Evolutionary conservation across 2,113 vertebrate species (phyloP), one percentile per base, ranked within the genome.

Genomic region (Suncus etruscus): DNA sequence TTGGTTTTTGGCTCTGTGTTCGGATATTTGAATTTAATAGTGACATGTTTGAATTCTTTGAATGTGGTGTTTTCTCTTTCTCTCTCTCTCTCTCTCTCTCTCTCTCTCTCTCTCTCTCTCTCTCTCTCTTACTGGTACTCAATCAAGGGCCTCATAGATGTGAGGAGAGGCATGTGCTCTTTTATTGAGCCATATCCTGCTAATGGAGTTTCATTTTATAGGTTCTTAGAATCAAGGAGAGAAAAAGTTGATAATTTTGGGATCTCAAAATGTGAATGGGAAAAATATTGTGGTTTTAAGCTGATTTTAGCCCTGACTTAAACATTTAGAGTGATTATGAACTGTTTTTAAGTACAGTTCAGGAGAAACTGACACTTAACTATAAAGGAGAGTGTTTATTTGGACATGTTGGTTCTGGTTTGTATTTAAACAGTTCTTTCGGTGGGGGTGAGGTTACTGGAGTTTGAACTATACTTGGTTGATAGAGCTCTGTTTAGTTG

Each of bases 201-300:
- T n/a, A n/a, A n/a, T 66, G 29, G 65, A 78, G 32, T 79, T 92
- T 84, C 27, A 39, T 88, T 87, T 68, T 74, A 22, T 70, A 70
- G 73, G 11, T 75, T 50, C 61, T 51, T 66, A 45, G 65, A 74
- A 31, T 68, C 69, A 68, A 61, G 65, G 75, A 39, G 25, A 84
- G 75, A 54, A 90, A 86, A 88, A 81, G 12, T 70, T 88, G 61
- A 48, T 83, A 18, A 39, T 92, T 92, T 90, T 86, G 90, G 24
- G 84, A 93, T 12, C 72, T 61, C 47, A 91, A 39, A 80, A 47
- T 92, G 76, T 80, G 76, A 90, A 45, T 69, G 73, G 79, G 82
- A 89, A 89, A 91, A 79, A 63, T n/a, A 50, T n/a, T 24, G 31
- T 58, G 74, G 87, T 85, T 90, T 27, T 79, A 69, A 92, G 80